Evolutionary conservation across 2,113 vertebrate genomes (phyloP), one percentile per base, ranked within the genome.

Genomic region (Eurypyga helias): DNA sequence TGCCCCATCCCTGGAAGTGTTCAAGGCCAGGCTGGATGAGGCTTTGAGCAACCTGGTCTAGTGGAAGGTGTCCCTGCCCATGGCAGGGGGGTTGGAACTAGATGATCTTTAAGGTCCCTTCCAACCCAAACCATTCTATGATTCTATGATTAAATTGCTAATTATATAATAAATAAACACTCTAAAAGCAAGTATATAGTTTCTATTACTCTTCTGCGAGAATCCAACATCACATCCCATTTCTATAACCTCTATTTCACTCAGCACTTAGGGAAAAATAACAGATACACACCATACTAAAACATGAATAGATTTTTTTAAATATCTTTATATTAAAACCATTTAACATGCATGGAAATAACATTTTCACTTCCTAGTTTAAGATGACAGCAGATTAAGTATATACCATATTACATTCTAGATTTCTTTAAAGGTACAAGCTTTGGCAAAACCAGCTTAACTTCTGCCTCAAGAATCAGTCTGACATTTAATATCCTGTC

Each of bases 401-500:
- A 55, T 28, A 95, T 88, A 34, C 12, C 4, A 26, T 29, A 51
- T 21, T 55, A 57, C 18, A 41, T 41, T 87, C 17, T 58, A 94
- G 28, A 57, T 41, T 70, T 7, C 8, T 70, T 23, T 87, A 61
- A 17, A 69, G 11, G 17, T 13, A 94, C 14, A 69, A 64, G 25
- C 33, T 90, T 76, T 41, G 9, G 28, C 13, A 73, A 92, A 83
- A 36, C 16, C 54, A 83, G n/a, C 7, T 89, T 80, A 71, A 73
- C 28, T 87, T 93, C 24, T 60, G 82, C 46, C 41, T 82, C 33
- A 55, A 62, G 81, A 86, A 55, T 65, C 43, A 45, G 28, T 45
- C 49, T 85, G 64, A 80, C 43, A 86, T 91, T 95, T 92, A 93
- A 95, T 88, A 96, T 61, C 73, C 71, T 83, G 48, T 64, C 43